phyloP scores from a whole-genome alignment of 2,113 vertebrate species.

The Sialia sialis region DNA sequence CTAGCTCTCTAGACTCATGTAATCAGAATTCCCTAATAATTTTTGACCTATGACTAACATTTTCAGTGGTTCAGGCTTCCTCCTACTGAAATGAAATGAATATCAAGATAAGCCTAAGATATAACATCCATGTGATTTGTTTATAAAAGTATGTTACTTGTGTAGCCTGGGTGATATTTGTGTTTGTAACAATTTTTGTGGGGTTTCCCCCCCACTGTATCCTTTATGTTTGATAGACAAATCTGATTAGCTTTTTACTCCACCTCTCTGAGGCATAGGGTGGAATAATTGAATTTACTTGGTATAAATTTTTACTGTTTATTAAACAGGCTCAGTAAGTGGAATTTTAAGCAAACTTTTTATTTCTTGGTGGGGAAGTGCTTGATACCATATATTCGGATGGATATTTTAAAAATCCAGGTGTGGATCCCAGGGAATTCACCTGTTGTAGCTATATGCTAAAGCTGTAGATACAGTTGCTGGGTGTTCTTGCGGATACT shows the following conservation, averaged over 20 bases:
- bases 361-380: background rate
- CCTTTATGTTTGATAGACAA: background rate
- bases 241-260: accelerated
- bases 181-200: background rate
- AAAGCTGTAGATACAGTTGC: background rate
- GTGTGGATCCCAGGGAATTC: background rate
- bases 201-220: accelerated
- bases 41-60: background rate
- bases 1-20: background rate
- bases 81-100: background rate
- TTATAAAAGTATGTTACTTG: background rate
- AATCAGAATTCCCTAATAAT: background rate
- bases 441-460: background rate
- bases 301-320: background rate
- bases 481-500: background rate
- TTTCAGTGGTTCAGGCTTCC: background rate
- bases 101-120: background rate
- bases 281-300: background rate
- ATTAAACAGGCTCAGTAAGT: background rate
- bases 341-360: background rate
- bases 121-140: background rate
- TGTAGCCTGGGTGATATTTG: background rate
- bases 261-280: background rate
- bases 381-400: background rate
- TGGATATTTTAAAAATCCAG: background rate